Evolutionary conservation across 2,113 vertebrate genomes (phyloP), one percentile per base, ranked within the genome.

Genomic region (Pangasianodon gigas): DNA sequence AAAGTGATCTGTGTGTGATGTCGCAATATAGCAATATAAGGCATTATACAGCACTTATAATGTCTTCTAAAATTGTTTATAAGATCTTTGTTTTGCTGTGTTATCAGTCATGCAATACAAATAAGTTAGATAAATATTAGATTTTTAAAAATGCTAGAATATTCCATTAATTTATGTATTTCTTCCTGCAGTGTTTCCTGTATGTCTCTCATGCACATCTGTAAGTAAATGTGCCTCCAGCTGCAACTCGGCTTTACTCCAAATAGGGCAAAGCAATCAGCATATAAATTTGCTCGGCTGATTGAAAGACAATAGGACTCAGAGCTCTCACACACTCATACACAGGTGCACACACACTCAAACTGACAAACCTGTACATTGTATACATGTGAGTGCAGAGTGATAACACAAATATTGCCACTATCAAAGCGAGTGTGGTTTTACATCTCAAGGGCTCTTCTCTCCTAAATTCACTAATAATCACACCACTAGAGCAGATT

Each of bases 281-380:
- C 85, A 85, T 80, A 71, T 80, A 87, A 89, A 91, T 87, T 71
- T 62, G 7, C 54, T 60, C 2, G 26, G 41, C 71, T 71, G n/a
- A 80, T 81, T 32, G 10, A 85, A 85, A 62, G 32, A 89, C 84
- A 62, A 46, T 80, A 62, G 85, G 79, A 71, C 77, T n/a, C 37
- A 54, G 62, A 16, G 85, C 51, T 80, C 26, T 26, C 16, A 56
- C 58, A 37, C 51, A 56, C 75, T 82, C 62, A 41, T 67, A 7
- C 56, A 41, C 87, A 82, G 58, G 87, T 67, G 87, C 60, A 67
- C 19, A 67, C 41, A 9, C 69, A 29, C 51, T 52, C 65, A 71
- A 44, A 24, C 18, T 79, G 21, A 62, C 65, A 60, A 54, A 60
- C 54, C 6, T 74, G 11, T 87, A 41, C 54, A 48, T 79, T 18